These are phyloP conservation scores for Potorous gilbertii DNA, from an alignment of 2,797 vertebrate genomes.

Conservation along the genomic window DNA sequence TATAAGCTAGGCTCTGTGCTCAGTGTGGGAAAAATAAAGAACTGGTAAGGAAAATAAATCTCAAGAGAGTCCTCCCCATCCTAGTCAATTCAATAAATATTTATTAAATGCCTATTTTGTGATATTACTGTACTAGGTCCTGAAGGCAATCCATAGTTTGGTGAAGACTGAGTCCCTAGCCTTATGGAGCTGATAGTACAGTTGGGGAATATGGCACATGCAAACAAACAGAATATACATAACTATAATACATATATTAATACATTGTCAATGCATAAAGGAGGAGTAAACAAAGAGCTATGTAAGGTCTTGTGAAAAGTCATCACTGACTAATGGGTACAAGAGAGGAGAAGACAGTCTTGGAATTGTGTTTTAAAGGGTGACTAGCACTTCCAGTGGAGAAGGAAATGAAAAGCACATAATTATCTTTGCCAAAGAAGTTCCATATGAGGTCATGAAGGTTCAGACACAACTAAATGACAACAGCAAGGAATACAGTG, in stretches of 20 bases:
- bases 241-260: neutral
- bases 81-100: neutral
- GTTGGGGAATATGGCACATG: neutral
- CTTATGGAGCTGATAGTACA: neutral
- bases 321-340: too few relatives aligned
- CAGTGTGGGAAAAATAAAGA: neutral
- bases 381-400: neutral
- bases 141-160: neutral
- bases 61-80: neutral
- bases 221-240: neutral
- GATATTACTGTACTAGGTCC: neutral
- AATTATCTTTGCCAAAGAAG: neutral
- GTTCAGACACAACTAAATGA: neutral
- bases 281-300: neutral
- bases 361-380: neutral
- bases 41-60: neutral
- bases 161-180: neutral
- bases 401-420: neutral
- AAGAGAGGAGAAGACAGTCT: too few relatives aligned
- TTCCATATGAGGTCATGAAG: neutral
- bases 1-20: neutral
- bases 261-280: neutral
- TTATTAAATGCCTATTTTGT: neutral
- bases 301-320: neutral
- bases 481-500: neutral